Evolutionary conservation across 2,113 vertebrate genomes (phyloP).

Genomic region (Mustela nigripes): DNA sequence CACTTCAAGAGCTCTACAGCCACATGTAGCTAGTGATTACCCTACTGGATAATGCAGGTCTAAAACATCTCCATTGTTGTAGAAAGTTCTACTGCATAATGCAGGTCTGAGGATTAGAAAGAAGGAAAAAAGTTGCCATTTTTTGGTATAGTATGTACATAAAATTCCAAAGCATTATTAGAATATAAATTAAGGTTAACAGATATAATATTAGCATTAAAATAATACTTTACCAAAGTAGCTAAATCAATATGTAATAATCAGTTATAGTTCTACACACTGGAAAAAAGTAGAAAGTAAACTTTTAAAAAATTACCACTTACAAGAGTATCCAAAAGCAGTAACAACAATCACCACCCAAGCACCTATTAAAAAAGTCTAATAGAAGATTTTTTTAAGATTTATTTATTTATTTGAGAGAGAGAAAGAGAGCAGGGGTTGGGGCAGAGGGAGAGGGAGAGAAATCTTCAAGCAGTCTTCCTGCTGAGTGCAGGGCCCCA

Average conservation of each 20-base stretch:
- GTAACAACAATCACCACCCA: background rate
- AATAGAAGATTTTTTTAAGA: background rate
- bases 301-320: background rate
- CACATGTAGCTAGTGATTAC: background rate
- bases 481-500: background rate
- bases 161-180: constrained; percentile 8
- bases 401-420: background rate
- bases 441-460: background rate
- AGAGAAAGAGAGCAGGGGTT: background rate
- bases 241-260: constrained; percentile 21
- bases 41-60: background rate
- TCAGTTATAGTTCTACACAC: constrained; percentile 15
- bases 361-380: constrained; percentile 13
- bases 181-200: background rate
- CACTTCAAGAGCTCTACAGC: constrained; percentile 23
- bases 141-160: background rate
- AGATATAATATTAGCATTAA: constrained; percentile 9
- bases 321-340: background rate
- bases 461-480: background rate
- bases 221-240: constrained; percentile 36
- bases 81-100: background rate
- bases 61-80: background rate
- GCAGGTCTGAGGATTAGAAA: constrained; percentile 7
- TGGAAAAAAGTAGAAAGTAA: constrained; percentile 37
- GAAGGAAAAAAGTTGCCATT: constrained; percentile 10